These are phyloP conservation scores for Micropoecilia bifurca DNA, from an alignment of 2,797 vertebrate genomes.

Conservation along the genomic window DNA sequence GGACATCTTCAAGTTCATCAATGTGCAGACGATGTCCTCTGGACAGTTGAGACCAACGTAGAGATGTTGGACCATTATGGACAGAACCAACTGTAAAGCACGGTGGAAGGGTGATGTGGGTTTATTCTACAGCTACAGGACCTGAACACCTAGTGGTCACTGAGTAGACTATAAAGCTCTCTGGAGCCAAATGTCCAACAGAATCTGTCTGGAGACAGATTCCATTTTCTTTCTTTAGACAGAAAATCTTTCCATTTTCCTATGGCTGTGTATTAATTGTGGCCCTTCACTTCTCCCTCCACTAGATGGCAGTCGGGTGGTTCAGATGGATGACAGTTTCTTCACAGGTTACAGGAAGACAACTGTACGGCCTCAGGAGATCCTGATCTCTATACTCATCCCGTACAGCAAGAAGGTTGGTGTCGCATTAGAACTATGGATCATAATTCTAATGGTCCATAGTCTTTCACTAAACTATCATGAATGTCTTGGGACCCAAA, in stretches of 20 bases:
- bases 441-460: too few species aligned
- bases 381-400: constrained; percentile 63
- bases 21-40: background rate
- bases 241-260: background rate
- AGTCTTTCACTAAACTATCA: background rate
- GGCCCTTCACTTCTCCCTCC: constrained; percentile 14
- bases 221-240: too few species aligned
- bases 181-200: too few species aligned
- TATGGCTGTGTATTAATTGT: background rate
- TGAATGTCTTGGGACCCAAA: background rate
- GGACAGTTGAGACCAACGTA: background rate
- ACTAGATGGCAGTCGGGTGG: constrained; percentile 58
- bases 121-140: background rate
- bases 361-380: constrained; percentile 42
- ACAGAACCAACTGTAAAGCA: background rate
- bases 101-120: background rate
- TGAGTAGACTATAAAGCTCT: background rate
- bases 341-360: constrained; percentile 73
- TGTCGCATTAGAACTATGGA: too few species aligned
- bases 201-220: too few species aligned
- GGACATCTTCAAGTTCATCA: background rate
- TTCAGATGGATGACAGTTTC: constrained; percentile 68
- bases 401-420: constrained; percentile 65
- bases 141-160: background rate
- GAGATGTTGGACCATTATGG: background rate